These are phyloP conservation scores for Macquaria australasica DNA, from an alignment of 2,113 vertebrate genomes.

Conservation along the genomic window DNA sequence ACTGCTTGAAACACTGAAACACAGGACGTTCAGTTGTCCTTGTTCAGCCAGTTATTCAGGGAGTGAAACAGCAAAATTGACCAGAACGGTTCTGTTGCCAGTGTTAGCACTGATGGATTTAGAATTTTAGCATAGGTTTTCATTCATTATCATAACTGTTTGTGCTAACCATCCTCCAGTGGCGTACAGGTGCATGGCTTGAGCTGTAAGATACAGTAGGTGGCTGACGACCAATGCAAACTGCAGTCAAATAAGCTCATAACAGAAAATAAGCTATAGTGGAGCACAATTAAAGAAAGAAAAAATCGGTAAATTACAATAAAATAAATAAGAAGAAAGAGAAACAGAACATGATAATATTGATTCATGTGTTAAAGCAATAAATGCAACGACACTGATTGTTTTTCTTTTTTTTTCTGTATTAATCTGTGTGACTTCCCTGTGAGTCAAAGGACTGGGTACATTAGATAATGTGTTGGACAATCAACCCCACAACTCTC, in stretches of 20 bases:
- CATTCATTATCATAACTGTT: neutral
- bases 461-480: slow-evolving; percentile 63
- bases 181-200: neutral
- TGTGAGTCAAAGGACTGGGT: slow-evolving; percentile 37
- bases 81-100: neutral
- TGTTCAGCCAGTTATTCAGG: neutral
- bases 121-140: neutral
- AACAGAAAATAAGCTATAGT: neutral
- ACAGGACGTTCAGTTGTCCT: no score
- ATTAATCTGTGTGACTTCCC: slow-evolving; percentile 18
- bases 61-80: neutral
- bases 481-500: slow-evolving; percentile 68
- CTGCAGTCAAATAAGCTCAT: neutral
- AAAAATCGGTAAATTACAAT: neutral
- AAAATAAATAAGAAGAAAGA: neutral
- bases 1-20: neutral
- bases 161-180: neutral
- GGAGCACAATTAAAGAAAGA: neutral
- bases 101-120: neutral
- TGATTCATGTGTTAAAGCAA: neutral
- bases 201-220: neutral
- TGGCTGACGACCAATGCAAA: neutral
- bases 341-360: neutral
- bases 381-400: neutral
- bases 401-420: neutral